Base-by-base conservation (phyloP, 2,888 invertebrate genomes). In the Harmothoe impar region DNA sequence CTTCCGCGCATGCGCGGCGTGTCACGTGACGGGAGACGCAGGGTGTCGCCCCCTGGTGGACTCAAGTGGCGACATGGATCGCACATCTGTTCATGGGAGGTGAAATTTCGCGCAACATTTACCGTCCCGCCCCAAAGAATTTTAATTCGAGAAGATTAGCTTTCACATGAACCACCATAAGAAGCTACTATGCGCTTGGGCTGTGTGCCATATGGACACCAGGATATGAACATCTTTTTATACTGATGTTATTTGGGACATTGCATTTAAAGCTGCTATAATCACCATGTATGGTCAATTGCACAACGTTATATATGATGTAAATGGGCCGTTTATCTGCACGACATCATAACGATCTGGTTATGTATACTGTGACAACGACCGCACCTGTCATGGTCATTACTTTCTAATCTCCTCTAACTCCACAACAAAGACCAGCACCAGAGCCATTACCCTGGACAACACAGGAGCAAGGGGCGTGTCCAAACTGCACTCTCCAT, bases 81-180 rank as follows among this genome's bases (percentile, higher is more conserved):
- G 43, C 35, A 81, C 81, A 81, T 81, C 81, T 81, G 81, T 81
- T 81, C 77, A 31, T 7, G 43, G 43, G 43, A 33, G 43, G 81
- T 17, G 35, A 43, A 81, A 81, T 81, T 81, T 81, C 81, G 43
- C 81, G 81, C 35, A 43, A 81, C 33, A 81, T 81, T 81, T 81
- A 43, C 20, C n/a, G 62, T 3, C 62, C 62, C n/a, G 62, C 72
- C 72, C 29, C 29, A 72, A 29, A 43, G 15, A 72, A 72, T 72
- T 29, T 72, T 72, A 17, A 72, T 29, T 3, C 29, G 62, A 62
- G 20, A 62, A 62, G n/a, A 62, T n/a, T 62, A n/a, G 62, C 3
- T 62, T 62, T 3, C 62, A n/a, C 62, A 62, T 62, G 62, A 5
- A 62, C 62, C 23, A 43, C 43, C 43, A 43, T 43, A 7, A 10